Conservation (phyloP, 2,888 invertebrate species). For the Conistra vaccinii region DNA sequence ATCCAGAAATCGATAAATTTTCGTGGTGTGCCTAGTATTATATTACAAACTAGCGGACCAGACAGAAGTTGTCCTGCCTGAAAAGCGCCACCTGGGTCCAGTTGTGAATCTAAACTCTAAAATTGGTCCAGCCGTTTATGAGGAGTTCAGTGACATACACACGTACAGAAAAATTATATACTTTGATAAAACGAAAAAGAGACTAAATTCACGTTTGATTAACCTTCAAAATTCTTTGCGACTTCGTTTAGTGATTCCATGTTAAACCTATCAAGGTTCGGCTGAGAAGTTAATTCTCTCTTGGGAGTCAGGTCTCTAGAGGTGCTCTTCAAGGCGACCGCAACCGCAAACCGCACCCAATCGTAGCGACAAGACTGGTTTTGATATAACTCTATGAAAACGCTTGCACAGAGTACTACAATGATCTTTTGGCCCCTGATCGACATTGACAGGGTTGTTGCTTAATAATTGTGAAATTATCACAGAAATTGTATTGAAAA, state of each 20-base stretch:
- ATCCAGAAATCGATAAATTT: background rate
- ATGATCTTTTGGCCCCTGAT: background rate
- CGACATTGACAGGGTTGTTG: background rate
- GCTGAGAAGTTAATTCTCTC: constrained; percentile 25
- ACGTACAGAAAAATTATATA: background rate
- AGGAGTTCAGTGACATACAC: too few species aligned
- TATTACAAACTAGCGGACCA: background rate
- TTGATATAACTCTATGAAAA: background rate
- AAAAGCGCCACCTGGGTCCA: background rate
- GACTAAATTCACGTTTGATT: background rate
- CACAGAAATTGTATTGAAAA: background rate
- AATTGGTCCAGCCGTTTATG: background rate
- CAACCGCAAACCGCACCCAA: background rate
- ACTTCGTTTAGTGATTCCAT: constrained; percentile 7
- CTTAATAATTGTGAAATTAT: background rate
- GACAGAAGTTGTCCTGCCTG: background rate
- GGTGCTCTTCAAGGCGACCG: background rate
- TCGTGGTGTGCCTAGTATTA: background rate
- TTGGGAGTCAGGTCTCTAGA: background rate
- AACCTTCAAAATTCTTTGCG: constrained; percentile 4
- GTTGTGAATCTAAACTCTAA: background rate
- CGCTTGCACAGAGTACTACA: background rate
- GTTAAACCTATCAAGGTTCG: background rate
- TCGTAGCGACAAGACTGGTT: background rate
- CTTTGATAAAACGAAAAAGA: background rate